A percentile compares a stretch with the other conserved stretches of the same genome.
phyloP scores from a whole-genome alignment of 2,888 invertebrate species.

The Ormyrus thymus region DNA sequence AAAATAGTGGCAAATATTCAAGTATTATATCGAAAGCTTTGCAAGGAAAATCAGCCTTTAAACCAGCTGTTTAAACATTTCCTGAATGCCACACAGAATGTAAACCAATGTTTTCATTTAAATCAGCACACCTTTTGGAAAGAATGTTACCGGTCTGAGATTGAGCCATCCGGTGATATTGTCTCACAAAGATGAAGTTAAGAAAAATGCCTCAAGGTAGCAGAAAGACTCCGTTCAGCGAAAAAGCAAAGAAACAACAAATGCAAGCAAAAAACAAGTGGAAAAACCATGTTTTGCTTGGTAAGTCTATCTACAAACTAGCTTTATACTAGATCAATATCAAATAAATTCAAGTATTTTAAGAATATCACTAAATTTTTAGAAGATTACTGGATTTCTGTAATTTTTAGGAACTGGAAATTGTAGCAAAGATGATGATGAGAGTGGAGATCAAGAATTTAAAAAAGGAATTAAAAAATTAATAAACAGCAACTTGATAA shows the following conservation, averaged over 20 bases:
- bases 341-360: conserved; percentile 46
- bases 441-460: conserved; percentile 69
- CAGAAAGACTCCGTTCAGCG: conserved; percentile 90
- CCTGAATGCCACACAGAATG: too few species aligned
- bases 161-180: conserved; percentile 30
- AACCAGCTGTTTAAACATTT: too few species aligned
- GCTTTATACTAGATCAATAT: neutral
- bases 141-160: conserved; percentile 20
- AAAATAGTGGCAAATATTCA: too few species aligned
- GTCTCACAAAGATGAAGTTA: neutral
- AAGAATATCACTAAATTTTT: neutral
- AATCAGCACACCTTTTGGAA: conserved; percentile 2
- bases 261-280: conserved; percentile 82
- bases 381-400: neutral
- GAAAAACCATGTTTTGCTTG: conserved; percentile 62
- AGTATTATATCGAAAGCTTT: too few species aligned
- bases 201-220: conserved; percentile 85
- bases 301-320: conserved; percentile 58
- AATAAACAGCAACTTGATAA: conserved; percentile 80
- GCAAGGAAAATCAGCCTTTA: too few species aligned
- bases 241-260: conserved; percentile 95
- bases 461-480: conserved; percentile 75
- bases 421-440: conserved; percentile 65
- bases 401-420: conserved; percentile 51
- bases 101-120: too few species aligned